Evolutionary conservation across 92 coral and sea anemone genomes (phyloP).

Genomic region (Siderastrea radians): DNA sequence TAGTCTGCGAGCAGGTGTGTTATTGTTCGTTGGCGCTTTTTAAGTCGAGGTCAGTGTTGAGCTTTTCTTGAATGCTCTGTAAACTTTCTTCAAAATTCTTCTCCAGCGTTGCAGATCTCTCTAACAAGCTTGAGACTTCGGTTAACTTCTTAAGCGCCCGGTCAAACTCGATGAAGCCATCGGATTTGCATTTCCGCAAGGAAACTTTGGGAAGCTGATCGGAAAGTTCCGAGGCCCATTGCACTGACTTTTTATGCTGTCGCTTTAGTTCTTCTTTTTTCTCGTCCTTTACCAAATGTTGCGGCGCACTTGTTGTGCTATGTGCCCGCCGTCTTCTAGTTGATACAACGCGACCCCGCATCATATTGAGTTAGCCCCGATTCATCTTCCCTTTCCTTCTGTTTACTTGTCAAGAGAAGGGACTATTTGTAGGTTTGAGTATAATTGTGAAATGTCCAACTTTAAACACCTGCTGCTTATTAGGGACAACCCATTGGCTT

Average conservation of each 20-base stretch:
- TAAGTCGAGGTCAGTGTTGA: constrained; percentile 21
- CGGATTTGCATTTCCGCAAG: constrained; percentile 19
- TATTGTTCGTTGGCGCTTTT: background rate
- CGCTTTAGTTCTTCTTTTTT: background rate
- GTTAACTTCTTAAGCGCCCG: constrained; percentile 73
- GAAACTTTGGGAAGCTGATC: background rate
- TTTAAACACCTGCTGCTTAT: background rate
- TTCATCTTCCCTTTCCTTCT: background rate
- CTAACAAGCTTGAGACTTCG: constrained; percentile 75
- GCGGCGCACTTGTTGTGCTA: background rate
- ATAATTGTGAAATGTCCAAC: background rate
- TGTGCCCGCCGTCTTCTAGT: background rate
- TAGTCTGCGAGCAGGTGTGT: background rate
- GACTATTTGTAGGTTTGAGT: background rate
- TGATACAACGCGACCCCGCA: constrained; percentile 9
- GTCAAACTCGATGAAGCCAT: constrained; percentile 64
- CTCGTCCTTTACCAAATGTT: background rate
- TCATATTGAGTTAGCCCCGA: background rate
- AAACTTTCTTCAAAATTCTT: constrained; percentile 73
- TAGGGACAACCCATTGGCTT: too few relatives aligned
- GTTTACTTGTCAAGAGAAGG: background rate
- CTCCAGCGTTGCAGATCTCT: constrained; percentile 74
- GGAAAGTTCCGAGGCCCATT: constrained; percentile 28
- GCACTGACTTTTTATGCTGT: constrained; percentile 26
- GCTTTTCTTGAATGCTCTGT: constrained; percentile 55